Evolutionary conservation across 2,797 vertebrate genomes (phyloP), one percentile per base, ranked within the genome.

Genomic region (Neomorphus geoffroyi): DNA sequence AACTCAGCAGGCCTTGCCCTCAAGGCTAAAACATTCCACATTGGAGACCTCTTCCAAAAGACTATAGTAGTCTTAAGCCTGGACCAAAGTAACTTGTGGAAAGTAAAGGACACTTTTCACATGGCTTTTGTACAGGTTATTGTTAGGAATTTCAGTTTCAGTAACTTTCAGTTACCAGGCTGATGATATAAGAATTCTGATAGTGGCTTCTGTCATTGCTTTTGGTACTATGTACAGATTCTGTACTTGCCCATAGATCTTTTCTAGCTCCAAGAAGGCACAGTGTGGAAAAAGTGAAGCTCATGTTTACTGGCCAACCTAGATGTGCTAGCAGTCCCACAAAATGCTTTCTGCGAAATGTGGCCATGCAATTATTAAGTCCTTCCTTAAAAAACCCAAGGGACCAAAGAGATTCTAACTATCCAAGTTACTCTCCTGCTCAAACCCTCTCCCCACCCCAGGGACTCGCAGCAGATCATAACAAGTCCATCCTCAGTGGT

Each of bases 381-480:
- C 30, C 27, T 69, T 88, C n/a, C 54, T 58, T 67, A 64, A 35
- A 94, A 53, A 15, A 74, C 9, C 3, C 6, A 16, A 33, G 8
- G 19, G 21, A 77, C 27, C 51, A 64, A 26, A 57, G 41, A 74
- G 21, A 39, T 74, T 70, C 43, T 85, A 88, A 70, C 24, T 48
- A 21, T 39, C 71, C 27, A 67, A 23, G 39, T 83, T 83, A 21
- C n/a, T 89, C 9, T 71, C 43, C 54, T 48, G 41, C 82, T 86
- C 70, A 92, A 46, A 22, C 53, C 43, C 37, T 66, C n/a, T 92
- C 70, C 32, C n/a, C 14, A 9, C 24, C 54, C 65, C 77, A 46
- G 53, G 45, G 50, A 65, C 69, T 56, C 43, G 89, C 88, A 90
- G 46, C 88, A 93, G 73, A 54, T 84, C 41, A 9, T 51, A 84